phyloP scores from a whole-genome alignment of 2,113 vertebrate genomes.

The Misgurnus mizolepis region DNA sequence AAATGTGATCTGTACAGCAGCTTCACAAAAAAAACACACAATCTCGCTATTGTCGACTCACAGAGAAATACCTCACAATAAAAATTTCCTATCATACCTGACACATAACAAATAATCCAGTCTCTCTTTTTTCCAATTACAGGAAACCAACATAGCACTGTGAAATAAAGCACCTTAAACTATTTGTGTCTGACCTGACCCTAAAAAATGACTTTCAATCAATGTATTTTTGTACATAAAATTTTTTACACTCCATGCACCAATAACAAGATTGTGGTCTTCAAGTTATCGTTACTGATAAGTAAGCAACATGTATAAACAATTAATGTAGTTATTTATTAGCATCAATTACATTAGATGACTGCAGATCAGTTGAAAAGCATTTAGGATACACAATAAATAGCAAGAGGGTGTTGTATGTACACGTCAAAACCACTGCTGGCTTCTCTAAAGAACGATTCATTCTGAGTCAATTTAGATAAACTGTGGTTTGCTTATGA shows the following conservation, averaged over 20 bases:
- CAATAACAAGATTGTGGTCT: no score
- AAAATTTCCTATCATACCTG: constrained; percentile 10
- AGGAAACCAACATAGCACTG: no score
- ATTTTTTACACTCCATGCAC: no score
- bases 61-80: constrained; percentile 19
- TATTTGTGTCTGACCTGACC: no score
- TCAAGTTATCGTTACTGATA: no score
- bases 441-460: background rate
- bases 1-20: constrained; percentile 55
- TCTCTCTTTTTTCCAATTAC: background rate
- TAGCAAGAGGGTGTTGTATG: background rate
- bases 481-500: constrained; percentile 19
- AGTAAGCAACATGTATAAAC: no score
- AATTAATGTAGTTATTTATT: no score
- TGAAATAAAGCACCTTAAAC: no score
- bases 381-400: background rate
- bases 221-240: no score
- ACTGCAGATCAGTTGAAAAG: no score
- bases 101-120: background rate
- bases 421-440: constrained; percentile 14
- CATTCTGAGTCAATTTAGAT: constrained; percentile 12
- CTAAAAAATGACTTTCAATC: no score
- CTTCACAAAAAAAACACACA: constrained; percentile 45
- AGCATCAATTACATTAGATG: no score
- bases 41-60: constrained; percentile 51